phyloP scores from a whole-genome alignment of 2,888 invertebrate genomes.

The Hypena proboscidalis region DNA sequence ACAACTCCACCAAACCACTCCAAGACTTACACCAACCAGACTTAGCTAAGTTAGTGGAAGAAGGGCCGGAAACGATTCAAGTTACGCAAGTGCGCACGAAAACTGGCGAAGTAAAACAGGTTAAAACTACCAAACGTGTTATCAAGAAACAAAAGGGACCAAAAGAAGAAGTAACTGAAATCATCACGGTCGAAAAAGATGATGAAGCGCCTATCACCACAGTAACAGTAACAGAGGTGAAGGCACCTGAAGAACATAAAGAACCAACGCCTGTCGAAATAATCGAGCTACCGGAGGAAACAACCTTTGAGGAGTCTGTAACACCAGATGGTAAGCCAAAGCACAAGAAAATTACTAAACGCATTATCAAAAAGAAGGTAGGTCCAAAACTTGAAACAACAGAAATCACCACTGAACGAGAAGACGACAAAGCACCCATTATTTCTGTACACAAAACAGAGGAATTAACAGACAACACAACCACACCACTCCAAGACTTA shows the following conservation, averaged over 20 bases:
- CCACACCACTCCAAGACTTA: slow-evolving; percentile 27
- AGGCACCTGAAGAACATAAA: slow-evolving; percentile 1
- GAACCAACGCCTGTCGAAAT: slow-evolving; percentile 27
- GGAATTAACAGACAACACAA: slow-evolving; percentile 44
- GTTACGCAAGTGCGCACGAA: slow-evolving; percentile 12
- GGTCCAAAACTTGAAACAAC: slow-evolving; percentile 48
- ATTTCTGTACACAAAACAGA: slow-evolving; percentile 46
- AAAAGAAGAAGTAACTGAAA: slow-evolving; percentile 13
- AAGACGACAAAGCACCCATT: slow-evolving; percentile 46
- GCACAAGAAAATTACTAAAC: slow-evolving; percentile 54
- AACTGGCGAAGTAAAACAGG: slow-evolving; percentile 6
- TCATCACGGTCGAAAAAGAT: slow-evolving; percentile 6
- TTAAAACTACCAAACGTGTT: slow-evolving; percentile 12
- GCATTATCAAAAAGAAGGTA: slow-evolving; percentile 51
- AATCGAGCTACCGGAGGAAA: slow-evolving; percentile 47
- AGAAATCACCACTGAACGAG: slow-evolving; percentile 32
- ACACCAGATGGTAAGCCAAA: slow-evolving; percentile 41
- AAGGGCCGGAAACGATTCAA: slow-evolving; percentile 12
- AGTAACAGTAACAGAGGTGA: slow-evolving; percentile 12
- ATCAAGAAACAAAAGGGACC: slow-evolving; percentile 13
- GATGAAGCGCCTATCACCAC: slow-evolving; percentile 21
- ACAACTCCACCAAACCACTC: slow-evolving; percentile 31
- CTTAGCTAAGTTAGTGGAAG: slow-evolving; percentile 2
- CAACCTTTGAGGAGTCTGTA: slow-evolving; percentile 57
- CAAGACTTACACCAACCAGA: slow-evolving; percentile 15